Base-by-base conservation (phyloP, 2,797 vertebrate species). In the Somateria mollissima region DNA sequence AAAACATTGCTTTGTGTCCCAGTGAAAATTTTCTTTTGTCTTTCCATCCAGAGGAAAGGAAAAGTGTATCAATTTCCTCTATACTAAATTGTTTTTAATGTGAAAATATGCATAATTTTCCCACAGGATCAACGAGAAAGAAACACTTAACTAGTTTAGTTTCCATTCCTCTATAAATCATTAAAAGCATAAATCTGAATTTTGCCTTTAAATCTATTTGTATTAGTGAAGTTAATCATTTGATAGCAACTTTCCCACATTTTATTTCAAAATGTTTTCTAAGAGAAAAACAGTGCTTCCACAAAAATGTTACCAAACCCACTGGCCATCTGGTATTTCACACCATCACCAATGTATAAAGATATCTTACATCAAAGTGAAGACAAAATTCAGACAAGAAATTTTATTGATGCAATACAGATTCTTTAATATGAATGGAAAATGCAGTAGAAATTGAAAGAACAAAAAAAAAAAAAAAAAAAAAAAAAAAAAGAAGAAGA, bases 291-390 rank as follows among this genome's bases (percentile, higher is more conserved):
- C 8, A 20, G 43, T 82, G 10, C 4, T 25, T 41, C 27, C 34
- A 34, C 5, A 13, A 61, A 17, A 1, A 8, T 4, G 36, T 34
- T 8, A 13, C 11, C 0, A 10, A 32, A 28, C 6, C 11, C 0
- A 21, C 53, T 22, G 49, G 8, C 6, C 5, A 7, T 32, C 3
- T 4, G 8, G 13, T 4, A 8, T 37, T 43, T 65, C 36, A 36
- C 5, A 37, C 10, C 6, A 21, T 3, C 0, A 0, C 10, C 30
- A 32, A 22, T 1, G 20, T n/a, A 6, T 13, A 62, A 27, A 65
- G 2, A 3, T 4, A 15, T 45, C 24, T 41, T 15, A 5, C 20
- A 4, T 3, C 34, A 27, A 11, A 25, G 14, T 11, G 12, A 62
- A 69, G 12, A 72, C 16, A 2, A 62, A 91, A 64, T 21, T n/a